phyloP scores from a whole-genome alignment of 2,113 vertebrate species.

The Nymphicus hollandicus region DNA sequence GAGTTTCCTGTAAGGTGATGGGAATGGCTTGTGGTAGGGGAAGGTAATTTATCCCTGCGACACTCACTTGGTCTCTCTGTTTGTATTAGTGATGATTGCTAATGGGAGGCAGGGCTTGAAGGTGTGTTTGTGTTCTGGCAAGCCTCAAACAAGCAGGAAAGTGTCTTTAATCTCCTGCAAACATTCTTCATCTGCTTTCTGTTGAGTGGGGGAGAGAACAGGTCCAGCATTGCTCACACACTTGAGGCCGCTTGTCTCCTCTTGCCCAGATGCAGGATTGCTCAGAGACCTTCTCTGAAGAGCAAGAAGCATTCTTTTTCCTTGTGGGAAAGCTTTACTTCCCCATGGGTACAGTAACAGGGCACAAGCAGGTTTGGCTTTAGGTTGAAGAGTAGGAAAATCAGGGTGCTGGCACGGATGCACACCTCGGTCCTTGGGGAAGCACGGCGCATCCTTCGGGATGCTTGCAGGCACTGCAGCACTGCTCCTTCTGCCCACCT shows the following conservation, averaged over 20 bases:
- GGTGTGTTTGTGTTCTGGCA: background rate
- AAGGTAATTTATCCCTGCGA: background rate
- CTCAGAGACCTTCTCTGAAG: background rate
- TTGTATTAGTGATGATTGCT: background rate
- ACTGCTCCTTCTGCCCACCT: background rate
- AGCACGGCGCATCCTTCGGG: fast-evolving
- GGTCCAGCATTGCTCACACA: background rate
- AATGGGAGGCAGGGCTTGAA: background rate
- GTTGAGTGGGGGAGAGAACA: background rate
- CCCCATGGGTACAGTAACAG: background rate
- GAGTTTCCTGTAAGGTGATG: background rate
- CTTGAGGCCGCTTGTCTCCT: background rate
- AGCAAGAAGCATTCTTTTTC: background rate
- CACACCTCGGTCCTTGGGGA: fast-evolving
- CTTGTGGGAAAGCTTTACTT: background rate
- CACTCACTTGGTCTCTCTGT: background rate
- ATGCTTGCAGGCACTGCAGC: background rate
- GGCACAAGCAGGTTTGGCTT: background rate
- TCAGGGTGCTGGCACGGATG: background rate
- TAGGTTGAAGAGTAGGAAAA: background rate
- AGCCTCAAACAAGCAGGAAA: background rate
- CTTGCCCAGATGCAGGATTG: background rate
- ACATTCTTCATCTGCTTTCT: background rate
- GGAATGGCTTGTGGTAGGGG: background rate
- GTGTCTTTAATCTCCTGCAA: background rate